Evolutionary conservation across 2,113 vertebrate species (phyloP).

Genomic region (Hemiprocne comata): DNA sequence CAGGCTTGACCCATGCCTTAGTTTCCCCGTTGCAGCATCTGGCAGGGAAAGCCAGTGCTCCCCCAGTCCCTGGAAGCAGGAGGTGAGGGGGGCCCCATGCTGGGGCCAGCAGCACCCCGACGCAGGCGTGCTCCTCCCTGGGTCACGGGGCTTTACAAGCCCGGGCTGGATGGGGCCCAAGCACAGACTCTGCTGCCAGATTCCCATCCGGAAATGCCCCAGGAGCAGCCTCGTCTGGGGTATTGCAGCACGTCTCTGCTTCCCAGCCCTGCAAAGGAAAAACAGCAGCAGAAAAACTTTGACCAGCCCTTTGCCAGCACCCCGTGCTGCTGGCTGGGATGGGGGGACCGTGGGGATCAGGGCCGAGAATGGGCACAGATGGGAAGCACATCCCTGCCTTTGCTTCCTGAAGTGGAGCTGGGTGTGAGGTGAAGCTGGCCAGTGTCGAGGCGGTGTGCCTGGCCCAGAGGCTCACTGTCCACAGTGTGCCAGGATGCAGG

Average conservation of each 20-base stretch:
- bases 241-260: constrained; percentile 62
- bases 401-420: not conserved
- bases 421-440: accelerated
- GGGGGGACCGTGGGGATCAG: accelerated
- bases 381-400: not conserved
- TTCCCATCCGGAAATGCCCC: constrained; percentile 69
- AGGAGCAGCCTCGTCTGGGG: constrained; percentile 58
- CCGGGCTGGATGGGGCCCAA: constrained; percentile 54
- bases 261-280: constrained; percentile 39
- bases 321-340: not conserved
- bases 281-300: constrained; percentile 51
- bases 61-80: not conserved
- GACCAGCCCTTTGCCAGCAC: constrained; percentile 22
- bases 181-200: constrained; percentile 48
- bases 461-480: not conserved
- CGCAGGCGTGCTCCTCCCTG: not conserved
- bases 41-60: not conserved
- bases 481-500: not conserved
- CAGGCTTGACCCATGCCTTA: not conserved
- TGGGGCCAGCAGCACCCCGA: not conserved
- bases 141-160: constrained; percentile 29
- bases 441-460: accelerated
- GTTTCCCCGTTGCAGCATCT: not conserved
- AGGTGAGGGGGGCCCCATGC: not conserved
- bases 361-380: not conserved